phyloP scores from a whole-genome alignment of 92 coral and sea anemone species.

The Epizoanthus rinbou region DNA sequence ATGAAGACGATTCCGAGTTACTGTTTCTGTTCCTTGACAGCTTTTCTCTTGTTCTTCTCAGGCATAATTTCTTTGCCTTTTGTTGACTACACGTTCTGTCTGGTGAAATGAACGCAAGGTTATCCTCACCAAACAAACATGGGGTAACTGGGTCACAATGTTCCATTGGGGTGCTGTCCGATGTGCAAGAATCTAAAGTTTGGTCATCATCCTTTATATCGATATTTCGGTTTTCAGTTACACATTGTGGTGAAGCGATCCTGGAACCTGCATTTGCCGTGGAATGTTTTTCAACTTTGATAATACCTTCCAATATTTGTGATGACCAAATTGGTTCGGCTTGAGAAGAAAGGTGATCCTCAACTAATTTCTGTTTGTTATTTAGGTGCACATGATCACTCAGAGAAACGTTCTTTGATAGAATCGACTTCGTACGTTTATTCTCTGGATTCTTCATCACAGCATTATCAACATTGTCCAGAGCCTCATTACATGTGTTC shows the following conservation, averaged over 20 bases:
- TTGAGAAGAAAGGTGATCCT: not conserved
- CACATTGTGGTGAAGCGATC: not conserved
- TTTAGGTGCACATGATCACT: not conserved
- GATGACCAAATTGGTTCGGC: not conserved
- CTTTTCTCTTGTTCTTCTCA: slow-evolving; percentile 31
- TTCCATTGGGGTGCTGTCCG: slow-evolving; percentile 28
- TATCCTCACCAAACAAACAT: slow-evolving; percentile 57
- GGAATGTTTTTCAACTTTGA: not conserved
- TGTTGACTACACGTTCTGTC: slow-evolving; percentile 9
- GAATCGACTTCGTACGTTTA: not conserved
- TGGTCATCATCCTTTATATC: slow-evolving; percentile 17
- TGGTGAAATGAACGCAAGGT: slow-evolving; percentile 23
- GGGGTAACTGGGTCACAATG: slow-evolving; percentile 47
- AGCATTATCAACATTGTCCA: not conserved
- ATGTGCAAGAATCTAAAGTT: slow-evolving; percentile 24
- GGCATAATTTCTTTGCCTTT: not conserved
- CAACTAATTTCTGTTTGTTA: not conserved
- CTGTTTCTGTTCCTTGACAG: not conserved
- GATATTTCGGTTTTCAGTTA: not conserved
- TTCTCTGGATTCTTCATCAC: not conserved
- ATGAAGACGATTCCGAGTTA: not conserved
- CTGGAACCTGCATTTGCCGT: not conserved
- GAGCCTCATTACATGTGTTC: not conserved
- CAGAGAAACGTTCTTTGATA: not conserved
- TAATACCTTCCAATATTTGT: not conserved